Conservation (phyloP, 2,888 invertebrate species). For the Parthenolecanium corni region DNA sequence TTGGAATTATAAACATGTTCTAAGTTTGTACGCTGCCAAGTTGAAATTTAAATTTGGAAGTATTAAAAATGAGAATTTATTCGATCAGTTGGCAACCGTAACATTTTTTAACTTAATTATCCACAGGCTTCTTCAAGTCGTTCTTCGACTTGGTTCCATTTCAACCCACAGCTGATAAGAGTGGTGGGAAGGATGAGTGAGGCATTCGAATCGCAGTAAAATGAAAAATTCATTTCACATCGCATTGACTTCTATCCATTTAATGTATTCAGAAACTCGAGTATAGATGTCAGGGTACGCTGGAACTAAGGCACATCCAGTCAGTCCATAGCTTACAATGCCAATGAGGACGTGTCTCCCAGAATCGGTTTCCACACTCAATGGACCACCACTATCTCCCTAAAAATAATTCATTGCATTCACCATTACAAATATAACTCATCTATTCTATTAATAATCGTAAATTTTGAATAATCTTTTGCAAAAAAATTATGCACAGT, state of each 20-base stretch:
- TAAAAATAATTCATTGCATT: slow-evolving; percentile 18
- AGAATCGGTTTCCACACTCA: slow-evolving; percentile 36
- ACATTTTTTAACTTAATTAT: too few species aligned
- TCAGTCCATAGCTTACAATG: slow-evolving; percentile 39
- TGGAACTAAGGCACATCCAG: slow-evolving; percentile 38
- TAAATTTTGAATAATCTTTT: neutral
- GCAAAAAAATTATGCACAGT: neutral
- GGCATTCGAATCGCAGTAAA: too few species aligned
- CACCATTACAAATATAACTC: neutral
- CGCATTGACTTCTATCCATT: slow-evolving; percentile 37
- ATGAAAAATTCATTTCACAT: too few species aligned
- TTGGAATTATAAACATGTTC: too few species aligned
- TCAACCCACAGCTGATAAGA: too few species aligned
- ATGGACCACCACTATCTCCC: slow-evolving; percentile 36
- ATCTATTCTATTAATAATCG: neutral
- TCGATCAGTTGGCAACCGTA: too few species aligned
- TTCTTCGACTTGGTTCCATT: too few species aligned
- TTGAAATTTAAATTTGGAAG: too few species aligned
- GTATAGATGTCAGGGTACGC: slow-evolving; percentile 40
- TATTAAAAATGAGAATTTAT: too few species aligned
- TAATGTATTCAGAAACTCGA: slow-evolving; percentile 37
- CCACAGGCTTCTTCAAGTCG: too few species aligned
- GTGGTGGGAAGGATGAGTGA: too few species aligned
- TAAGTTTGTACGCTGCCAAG: too few species aligned
- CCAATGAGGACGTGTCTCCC: slow-evolving; percentile 37